A percentile compares a stretch with the other conserved stretches of the same genome.
Evolutionary conservation across 2,888 invertebrate genomes (phyloP).

Genomic region (Pogonocherus hispidulus): DNA sequence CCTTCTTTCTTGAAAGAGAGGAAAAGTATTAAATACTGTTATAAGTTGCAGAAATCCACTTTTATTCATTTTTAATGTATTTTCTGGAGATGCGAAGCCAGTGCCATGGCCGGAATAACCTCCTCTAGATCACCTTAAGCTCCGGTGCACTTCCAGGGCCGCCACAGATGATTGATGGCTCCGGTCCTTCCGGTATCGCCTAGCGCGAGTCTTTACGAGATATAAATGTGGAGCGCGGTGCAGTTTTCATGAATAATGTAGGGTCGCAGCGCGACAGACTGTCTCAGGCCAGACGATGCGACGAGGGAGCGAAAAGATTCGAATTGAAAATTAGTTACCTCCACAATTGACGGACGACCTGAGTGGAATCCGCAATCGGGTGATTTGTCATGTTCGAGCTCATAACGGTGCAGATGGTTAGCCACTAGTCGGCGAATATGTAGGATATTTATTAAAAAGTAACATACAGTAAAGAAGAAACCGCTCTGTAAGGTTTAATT

Average conservation of each 20-base stretch:
- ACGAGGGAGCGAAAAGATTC: slow-evolving; percentile 64
- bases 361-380: slow-evolving; percentile 47
- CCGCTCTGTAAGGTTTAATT: too few relatives aligned
- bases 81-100: neutral
- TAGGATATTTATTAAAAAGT: too few relatives aligned
- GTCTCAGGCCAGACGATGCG: slow-evolving; percentile 54
- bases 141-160: slow-evolving; percentile 20
- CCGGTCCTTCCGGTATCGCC: slow-evolving; percentile 48
- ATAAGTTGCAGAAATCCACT: neutral
- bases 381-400: slow-evolving; percentile 47
- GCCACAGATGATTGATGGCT: slow-evolving; percentile 52
- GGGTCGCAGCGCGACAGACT: slow-evolving; percentile 64
- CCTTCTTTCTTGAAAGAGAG: too few relatives aligned
- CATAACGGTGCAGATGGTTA: neutral
- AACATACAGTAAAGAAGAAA: too few relatives aligned
- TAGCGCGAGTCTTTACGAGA: slow-evolving; percentile 60
- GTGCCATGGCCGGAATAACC: neutral
- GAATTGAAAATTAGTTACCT: slow-evolving; percentile 68
- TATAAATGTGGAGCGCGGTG: slow-evolving; percentile 63
- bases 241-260: slow-evolving; percentile 69
- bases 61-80: neutral
- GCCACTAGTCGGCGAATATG: neutral
- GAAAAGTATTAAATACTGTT: neutral
- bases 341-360: slow-evolving; percentile 57
- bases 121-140: slow-evolving; percentile 20